Evolutionary conservation across 2,113 vertebrate genomes (phyloP).

Genomic region (Psettodes erumei): DNA sequence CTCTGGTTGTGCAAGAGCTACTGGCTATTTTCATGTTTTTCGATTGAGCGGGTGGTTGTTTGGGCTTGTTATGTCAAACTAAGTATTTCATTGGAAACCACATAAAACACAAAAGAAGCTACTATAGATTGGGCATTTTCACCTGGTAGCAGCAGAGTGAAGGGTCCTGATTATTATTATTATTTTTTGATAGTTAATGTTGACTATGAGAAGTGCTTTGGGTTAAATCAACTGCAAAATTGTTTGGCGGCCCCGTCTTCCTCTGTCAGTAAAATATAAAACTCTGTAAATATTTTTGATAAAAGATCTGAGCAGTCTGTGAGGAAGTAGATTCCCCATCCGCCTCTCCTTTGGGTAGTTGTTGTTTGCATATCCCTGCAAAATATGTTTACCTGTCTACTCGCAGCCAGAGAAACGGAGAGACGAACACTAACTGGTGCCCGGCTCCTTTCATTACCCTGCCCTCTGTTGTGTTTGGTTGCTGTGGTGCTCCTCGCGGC

Average conservation of each 20-base stretch:
- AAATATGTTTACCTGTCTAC: slow-evolving; percentile 13
- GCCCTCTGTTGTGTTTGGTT: slow-evolving; percentile 59
- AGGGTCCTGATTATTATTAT: too few relatives aligned
- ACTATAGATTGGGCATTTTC: not conserved
- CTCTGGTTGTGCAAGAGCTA: not conserved
- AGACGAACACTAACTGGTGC: not conserved
- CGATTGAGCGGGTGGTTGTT: not conserved
- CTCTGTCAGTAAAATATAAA: not conserved
- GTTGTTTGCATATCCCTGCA: not conserved
- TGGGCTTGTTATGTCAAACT: not conserved
- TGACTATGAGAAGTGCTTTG: not conserved
- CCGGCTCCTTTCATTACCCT: slow-evolving; percentile 10
- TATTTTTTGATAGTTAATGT: not conserved
- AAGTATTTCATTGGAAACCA: not conserved
- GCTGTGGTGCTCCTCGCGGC: slow-evolving; percentile 38
- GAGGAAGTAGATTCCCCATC: not conserved
- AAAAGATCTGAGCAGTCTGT: not conserved
- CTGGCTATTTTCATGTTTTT: not conserved
- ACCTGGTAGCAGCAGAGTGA: too few relatives aligned
- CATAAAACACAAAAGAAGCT: not conserved
- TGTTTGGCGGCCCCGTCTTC: not conserved
- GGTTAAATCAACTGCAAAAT: not conserved
- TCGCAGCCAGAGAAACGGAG: not conserved
- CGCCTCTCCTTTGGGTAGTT: not conserved
- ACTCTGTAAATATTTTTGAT: not conserved